These are phyloP conservation scores for Drosophila pectinifera DNA, from an alignment of 1,140 invertebrate species.

Conservation along the genomic window DNA sequence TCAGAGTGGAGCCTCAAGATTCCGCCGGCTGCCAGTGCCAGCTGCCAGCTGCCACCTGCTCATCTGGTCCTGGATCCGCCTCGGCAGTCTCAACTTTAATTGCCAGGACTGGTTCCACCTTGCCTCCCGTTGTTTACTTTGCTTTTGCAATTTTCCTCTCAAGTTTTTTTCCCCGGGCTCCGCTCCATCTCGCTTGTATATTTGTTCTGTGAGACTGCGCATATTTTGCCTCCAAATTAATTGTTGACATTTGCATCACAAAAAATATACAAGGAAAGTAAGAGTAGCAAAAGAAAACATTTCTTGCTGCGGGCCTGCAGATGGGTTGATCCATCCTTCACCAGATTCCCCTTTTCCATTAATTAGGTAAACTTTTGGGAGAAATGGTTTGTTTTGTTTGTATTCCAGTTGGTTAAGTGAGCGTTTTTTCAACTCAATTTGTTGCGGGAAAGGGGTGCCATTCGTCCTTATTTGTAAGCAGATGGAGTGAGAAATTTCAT, in stretches of 20 bases:
- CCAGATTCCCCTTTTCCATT: constrained; percentile 21
- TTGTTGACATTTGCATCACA: constrained; percentile 59
- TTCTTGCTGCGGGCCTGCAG: constrained; percentile 33
- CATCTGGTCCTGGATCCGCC: constrained; percentile 23
- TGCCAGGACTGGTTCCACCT: constrained; percentile 22
- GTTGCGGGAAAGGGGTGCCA: background rate
- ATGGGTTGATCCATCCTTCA: constrained; percentile 24
- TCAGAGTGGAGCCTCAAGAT: constrained; percentile 4
- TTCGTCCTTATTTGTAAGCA: constrained; percentile 3
- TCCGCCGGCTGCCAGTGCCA: constrained; percentile 1
- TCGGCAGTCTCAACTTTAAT: constrained; percentile 39
- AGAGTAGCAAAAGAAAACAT: constrained; percentile 28
- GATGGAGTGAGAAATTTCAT: constrained; percentile 15
- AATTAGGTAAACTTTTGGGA: constrained; percentile 43
- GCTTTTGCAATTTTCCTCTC: constrained; percentile 25
- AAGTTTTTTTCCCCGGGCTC: constrained; percentile 11
- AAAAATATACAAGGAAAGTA: constrained; percentile 21
- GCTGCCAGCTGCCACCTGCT: constrained; percentile 24
- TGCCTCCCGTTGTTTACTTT: constrained; percentile 29
- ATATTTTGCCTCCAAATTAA: constrained; percentile 60
- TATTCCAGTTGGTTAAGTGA: constrained; percentile 47
- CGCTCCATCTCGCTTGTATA: constrained; percentile 25
- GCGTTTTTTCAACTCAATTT: constrained; percentile 34
- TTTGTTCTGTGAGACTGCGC: constrained; percentile 55
- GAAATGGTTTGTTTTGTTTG: constrained; percentile 51